phyloP scores from a whole-genome alignment of 92 coral and sea anemone species.

The Epizoanthus illoricatus region DNA sequence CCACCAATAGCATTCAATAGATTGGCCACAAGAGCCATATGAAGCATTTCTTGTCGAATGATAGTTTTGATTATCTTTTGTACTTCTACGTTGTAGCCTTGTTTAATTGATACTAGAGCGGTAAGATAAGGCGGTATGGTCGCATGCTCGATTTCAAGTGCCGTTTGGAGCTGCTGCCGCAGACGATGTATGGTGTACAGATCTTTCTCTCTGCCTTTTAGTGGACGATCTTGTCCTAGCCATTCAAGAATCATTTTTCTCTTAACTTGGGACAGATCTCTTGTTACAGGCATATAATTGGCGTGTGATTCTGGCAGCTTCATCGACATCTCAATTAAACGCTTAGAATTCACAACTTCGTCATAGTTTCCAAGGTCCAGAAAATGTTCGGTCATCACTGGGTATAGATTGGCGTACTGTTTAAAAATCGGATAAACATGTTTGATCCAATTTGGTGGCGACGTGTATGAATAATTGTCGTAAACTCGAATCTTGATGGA shows the following conservation, averaged over 20 bases:
- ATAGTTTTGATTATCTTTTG: conserved; percentile 52
- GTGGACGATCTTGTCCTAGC: conserved; percentile 49
- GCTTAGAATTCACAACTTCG: conserved; percentile 48
- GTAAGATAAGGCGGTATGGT: conserved; percentile 81
- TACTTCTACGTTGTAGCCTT: conserved; percentile 54
- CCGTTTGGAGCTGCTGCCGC: conserved; percentile 61
- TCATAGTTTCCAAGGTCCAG: conserved; percentile 77
- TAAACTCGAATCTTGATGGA: conserved; percentile 49
- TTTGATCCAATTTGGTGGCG: conserved; percentile 68
- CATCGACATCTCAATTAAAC: conserved; percentile 50
- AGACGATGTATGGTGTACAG: conserved; percentile 50
- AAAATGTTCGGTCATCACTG: conserved; percentile 73
- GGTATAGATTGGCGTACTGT: conserved; percentile 79
- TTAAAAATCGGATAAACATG: conserved; percentile 72
- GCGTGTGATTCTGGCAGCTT: conserved; percentile 60
- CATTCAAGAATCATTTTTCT: conserved; percentile 60
- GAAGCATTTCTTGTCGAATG: conserved; percentile 70
- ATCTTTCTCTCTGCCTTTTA: conserved; percentile 43
- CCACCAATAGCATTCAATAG: conserved; percentile 82
- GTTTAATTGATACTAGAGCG: conserved; percentile 65
- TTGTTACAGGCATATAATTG: conserved; percentile 77
- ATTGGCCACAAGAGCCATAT: conserved; percentile 76
- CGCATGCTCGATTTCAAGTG: conserved; percentile 69
- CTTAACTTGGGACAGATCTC: conserved; percentile 71
- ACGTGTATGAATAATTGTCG: conserved; percentile 19